These are phyloP conservation scores for Drosophila lacertosa DNA, from an alignment of 1,140 invertebrate species.

Conservation along the genomic window DNA sequence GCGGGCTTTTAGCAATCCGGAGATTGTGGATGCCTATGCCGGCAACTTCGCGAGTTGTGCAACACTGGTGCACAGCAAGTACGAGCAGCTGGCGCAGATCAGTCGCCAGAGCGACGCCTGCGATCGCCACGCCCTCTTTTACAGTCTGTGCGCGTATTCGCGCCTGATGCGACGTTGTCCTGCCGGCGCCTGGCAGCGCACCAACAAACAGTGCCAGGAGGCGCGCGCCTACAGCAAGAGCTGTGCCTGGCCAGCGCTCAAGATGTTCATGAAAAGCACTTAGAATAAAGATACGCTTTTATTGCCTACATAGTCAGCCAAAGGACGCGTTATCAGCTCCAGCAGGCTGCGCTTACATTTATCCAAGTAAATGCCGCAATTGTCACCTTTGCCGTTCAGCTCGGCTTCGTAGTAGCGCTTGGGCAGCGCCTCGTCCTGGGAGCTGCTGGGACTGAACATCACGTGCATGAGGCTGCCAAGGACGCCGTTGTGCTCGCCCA, in stretches of 20 bases:
- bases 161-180: slow-evolving; percentile 55
- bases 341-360: slow-evolving; percentile 69
- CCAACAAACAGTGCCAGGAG: slow-evolving; percentile 56
- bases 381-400: slow-evolving; percentile 62
- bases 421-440: slow-evolving; percentile 85
- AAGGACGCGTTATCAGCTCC: slow-evolving; percentile 62
- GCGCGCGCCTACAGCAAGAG: slow-evolving; percentile 46
- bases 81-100: slow-evolving; percentile 36
- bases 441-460: slow-evolving; percentile 85
- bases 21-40: slow-evolving; percentile 52
- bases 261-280: slow-evolving; percentile 68
- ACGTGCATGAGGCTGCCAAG: slow-evolving; percentile 72
- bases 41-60: slow-evolving; percentile 56
- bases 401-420: slow-evolving; percentile 86
- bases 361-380: slow-evolving; percentile 72
- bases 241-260: slow-evolving; percentile 62
- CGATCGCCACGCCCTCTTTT: slow-evolving; percentile 65
- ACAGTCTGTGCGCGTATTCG: slow-evolving; percentile 66
- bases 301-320: slow-evolving; percentile 31
- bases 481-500: slow-evolving; percentile 68
- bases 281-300: slow-evolving; percentile 25
- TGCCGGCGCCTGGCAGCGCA: slow-evolving; percentile 42
- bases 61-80: slow-evolving; percentile 40
- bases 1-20: slow-evolving; percentile 44
- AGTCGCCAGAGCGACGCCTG: slow-evolving; percentile 63